These are phyloP conservation scores for Schizotus pectinicornis DNA, from an alignment of 2,888 invertebrate species.

Conservation along the genomic window DNA sequence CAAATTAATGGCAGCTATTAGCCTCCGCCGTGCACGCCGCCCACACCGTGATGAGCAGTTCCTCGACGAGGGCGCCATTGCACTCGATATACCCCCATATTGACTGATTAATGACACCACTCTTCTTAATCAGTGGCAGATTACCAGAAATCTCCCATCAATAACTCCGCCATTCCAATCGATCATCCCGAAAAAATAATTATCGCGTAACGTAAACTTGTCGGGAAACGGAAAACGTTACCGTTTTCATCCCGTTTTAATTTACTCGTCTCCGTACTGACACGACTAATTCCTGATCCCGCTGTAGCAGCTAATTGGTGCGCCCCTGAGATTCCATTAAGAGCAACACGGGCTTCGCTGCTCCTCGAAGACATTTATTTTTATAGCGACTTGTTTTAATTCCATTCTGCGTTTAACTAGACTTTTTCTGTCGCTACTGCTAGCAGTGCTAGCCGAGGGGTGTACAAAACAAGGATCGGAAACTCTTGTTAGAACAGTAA, in stretches of 20 bases:
- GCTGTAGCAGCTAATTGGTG: slow-evolving; percentile 50
- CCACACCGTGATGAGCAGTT: slow-evolving; percentile 28
- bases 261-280: slow-evolving; percentile 10
- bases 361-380: slow-evolving; percentile 50
- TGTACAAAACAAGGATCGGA: slow-evolving; percentile 16
- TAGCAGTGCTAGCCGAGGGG: slow-evolving; percentile 32
- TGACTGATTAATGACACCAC: slow-evolving; percentile 36
- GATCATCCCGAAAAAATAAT: background rate
- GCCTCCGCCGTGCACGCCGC: slow-evolving; percentile 24
- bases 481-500: background rate
- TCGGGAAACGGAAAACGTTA: background rate
- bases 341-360: slow-evolving; percentile 43
- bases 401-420: slow-evolving; percentile 45
- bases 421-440: slow-evolving; percentile 41
- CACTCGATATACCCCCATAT: slow-evolving; percentile 21
- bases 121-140: slow-evolving; percentile 30
- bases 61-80: slow-evolving; percentile 23
- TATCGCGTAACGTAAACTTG: no score
- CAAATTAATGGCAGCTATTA: slow-evolving; percentile 41
- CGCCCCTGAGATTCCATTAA: slow-evolving; percentile 53
- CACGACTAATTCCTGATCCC: slow-evolving; percentile 32
- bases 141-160: slow-evolving; percentile 17
- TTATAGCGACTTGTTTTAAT: slow-evolving; percentile 48
- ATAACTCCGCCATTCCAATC: slow-evolving; percentile 1
- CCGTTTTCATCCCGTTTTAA: slow-evolving; percentile 15